Evolutionary conservation across 2,888 invertebrate species (phyloP), one percentile per base, ranked within the genome.

Genomic region (Pherbina coryleti): DNA sequence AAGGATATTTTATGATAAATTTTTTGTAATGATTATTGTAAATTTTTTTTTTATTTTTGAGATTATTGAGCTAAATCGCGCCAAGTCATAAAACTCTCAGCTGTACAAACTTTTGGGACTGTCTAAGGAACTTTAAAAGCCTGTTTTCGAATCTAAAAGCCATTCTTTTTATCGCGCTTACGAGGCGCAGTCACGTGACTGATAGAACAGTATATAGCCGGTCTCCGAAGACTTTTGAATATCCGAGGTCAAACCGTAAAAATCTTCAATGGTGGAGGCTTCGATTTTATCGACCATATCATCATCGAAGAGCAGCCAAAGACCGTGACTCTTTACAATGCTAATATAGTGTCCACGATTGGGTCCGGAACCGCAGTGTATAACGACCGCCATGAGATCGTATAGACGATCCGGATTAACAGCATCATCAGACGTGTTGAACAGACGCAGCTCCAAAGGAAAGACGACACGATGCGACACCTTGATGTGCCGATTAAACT

Each of bases 281-380:
- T 99, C 99, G 87, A 99, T 99, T 95, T 99, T 99, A 92, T 99
- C 99, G 82, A 99, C 99, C 94, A 99, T 98, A 89, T 99, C 99
- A 91, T 99, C 99, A 90, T 99, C 99, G 91, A 99, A 99, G 5
- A 99, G 93, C 83, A 99, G 92, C 99, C 99, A 99, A 90, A 99
- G 97, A 76, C 98, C 98, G 91, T 99, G 98, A 90, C 98, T 98
- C 91, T 99, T 99, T 78, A 99, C 99, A 90, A 99, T 98, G 90
- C 98, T 98, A 90, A 99, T 99, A 91, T 99, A 99, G 91, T 99
- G 99, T 37, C 99, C 99, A 79, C 99, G 93, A 91, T 99, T 99
- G 83, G 99, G 98, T 72, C 99, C 99, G 82, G 98, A 98, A 81
- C 99, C 99, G 91, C 99, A 99, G 91, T 99, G 99, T 85, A 99